These are phyloP conservation scores for Listrodromus nycthemerus DNA, from an alignment of 2,888 invertebrate genomes.

Conservation along the genomic window DNA sequence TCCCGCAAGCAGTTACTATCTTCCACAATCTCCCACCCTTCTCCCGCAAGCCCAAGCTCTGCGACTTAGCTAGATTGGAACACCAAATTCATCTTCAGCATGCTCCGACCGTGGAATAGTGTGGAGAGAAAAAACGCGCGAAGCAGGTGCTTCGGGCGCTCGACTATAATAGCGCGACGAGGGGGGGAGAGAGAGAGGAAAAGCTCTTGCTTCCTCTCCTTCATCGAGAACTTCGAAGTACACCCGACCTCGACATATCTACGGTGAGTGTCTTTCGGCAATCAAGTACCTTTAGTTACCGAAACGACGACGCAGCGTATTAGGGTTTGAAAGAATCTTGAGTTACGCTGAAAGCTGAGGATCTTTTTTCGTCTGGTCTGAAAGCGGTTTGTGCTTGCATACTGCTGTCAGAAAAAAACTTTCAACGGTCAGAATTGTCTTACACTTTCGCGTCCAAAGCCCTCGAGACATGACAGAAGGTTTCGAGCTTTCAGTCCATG, in stretches of 20 bases:
- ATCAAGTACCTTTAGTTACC: not conserved
- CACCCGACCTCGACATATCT: not conserved
- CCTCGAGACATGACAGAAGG: no score
- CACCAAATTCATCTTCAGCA: constrained; percentile 14
- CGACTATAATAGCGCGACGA: not conserved
- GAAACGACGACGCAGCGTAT: not conserved
- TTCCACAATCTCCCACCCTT: not conserved
- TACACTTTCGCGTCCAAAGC: no score
- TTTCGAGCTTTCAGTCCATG: not conserved
- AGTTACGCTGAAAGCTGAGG: not conserved
- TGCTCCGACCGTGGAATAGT: not conserved
- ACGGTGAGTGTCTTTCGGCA: not conserved
- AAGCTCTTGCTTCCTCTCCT: not conserved
- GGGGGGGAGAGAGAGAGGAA: constrained; percentile 1
- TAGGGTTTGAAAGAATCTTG: not conserved
- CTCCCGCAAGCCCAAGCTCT: not conserved
- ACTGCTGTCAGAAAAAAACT: no score
- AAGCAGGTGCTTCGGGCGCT: not conserved
- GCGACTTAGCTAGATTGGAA: not conserved
- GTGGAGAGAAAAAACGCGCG: not conserved
- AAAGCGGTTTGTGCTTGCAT: not conserved
- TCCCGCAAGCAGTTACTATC: constrained; percentile 30
- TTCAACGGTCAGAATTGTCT: no score
- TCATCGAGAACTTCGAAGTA: not conserved
- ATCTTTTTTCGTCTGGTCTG: not conserved